Base-by-base conservation (phyloP, 2,113 vertebrate species). In the Sapajus apella region DNA sequence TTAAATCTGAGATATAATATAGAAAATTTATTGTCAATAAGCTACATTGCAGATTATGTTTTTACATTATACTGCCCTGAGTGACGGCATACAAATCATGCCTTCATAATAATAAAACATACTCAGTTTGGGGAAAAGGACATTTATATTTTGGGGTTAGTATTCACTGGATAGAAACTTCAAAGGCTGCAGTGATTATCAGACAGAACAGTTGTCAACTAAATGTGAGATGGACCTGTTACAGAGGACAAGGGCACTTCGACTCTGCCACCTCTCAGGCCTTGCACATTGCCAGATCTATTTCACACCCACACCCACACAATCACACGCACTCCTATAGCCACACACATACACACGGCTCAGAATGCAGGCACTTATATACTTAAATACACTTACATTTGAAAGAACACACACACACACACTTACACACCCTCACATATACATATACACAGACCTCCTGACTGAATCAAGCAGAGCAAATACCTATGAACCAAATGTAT, bases 111-210 rank as follows among this genome's bases (percentile, higher is more conserved):
- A 58, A 52, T 52, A 87, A 83, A 84, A 5, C 5, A 56, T 23
- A 37, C 2, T 61, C 12, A 50, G 1, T 27, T 6, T 18, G 61
- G 16, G 40, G n/a, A 32, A 80, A 80, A 55, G 17, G 20, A 47
- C 61, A 58, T 87, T 75, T 61, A 30, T 30, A 90, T 56, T 18
- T 87, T 12, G 50, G 47, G 23, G 43, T 73, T 95, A 37, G 45
- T 50, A 80, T 87, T 90, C 45, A 61, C 3, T 25, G 32, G 32
- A 76, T 20, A 55, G 75, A 95, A 92, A 27, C 23, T 17, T 80
- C n/a, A 87, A 83, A 91, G 45, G 21, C 35, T 77, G 45, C 90
- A 81, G 56, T 82, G 56, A 86, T 81, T 73, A 81, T 50, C 37
- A 66, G 84, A 80, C 17, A 87, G 21, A 47, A 37, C 35, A 45